phyloP scores from a whole-genome alignment of 2,113 vertebrate genomes.

The Melanerpes formicivorus region DNA sequence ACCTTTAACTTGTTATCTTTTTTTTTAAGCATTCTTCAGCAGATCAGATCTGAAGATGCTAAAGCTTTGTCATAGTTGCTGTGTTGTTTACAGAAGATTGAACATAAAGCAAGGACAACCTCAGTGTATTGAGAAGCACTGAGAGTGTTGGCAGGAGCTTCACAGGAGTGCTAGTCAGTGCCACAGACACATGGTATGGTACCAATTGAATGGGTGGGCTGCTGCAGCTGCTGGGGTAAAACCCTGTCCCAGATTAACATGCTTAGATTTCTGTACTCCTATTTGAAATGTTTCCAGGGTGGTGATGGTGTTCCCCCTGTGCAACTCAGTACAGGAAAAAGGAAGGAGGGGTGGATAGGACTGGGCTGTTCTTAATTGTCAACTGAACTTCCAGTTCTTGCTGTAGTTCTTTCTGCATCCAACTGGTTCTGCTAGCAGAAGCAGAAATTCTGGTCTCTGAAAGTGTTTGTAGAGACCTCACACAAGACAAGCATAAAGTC shows the following conservation, averaged over 20 bases:
- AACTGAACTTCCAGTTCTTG: neutral
- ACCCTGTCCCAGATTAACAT: neutral
- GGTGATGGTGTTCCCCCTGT: neutral
- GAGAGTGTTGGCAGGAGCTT: conserved; percentile 2
- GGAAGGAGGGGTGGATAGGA: neutral
- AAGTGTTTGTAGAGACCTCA: neutral
- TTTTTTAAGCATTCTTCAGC: neutral
- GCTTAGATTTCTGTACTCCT: neutral
- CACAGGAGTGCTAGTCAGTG: neutral
- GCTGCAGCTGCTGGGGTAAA: neutral
- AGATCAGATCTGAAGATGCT: neutral
- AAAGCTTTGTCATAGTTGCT: neutral
- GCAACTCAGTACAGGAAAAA: neutral
- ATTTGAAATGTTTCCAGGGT: neutral
- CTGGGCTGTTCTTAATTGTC: neutral
- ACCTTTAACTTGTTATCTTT: neutral
- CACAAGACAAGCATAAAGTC: neutral
- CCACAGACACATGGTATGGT: neutral
- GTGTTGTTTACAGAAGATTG: neutral
- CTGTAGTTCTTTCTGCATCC: neutral
- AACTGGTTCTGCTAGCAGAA: neutral
- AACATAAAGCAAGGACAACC: neutral
- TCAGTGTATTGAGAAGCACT: neutral
- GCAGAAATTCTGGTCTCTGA: conserved; percentile 18
- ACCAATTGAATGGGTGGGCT: neutral